These are phyloP conservation scores for Ptychobarbus kaznakovi DNA, from an alignment of 2,797 vertebrate species.

Conservation along the genomic window DNA sequence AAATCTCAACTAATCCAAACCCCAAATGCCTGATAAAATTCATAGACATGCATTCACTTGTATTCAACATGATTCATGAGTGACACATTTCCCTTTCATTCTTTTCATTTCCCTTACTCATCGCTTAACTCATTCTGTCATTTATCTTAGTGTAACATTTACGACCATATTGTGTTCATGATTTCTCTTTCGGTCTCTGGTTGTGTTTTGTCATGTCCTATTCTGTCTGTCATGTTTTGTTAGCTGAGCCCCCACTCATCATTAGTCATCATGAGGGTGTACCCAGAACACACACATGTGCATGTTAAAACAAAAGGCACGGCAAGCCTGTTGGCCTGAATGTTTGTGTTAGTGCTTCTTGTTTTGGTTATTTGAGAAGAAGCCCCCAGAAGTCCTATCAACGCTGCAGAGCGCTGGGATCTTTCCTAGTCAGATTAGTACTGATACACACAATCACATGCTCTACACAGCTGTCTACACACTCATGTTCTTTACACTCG, in stretches of 20 bases:
- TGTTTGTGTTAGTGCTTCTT: constrained; percentile 46
- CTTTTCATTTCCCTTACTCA: constrained; percentile 11
- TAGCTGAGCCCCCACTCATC: constrained; percentile 54
- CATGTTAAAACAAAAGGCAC: constrained; percentile 50
- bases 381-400: constrained; percentile 44
- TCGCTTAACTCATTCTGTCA: constrained; percentile 13
- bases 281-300: constrained; percentile 35
- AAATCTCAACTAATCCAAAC: neutral
- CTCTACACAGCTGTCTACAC: constrained; percentile 38
- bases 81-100: constrained; percentile 17
- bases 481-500: constrained; percentile 34
- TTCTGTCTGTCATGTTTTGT: constrained; percentile 56
- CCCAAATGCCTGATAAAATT: neutral
- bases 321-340: constrained; percentile 20
- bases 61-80: constrained; percentile 75
- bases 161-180: neutral
- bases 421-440: constrained; percentile 20
- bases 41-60: constrained; percentile 28
- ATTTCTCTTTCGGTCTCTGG: neutral
- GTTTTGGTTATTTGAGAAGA: constrained; percentile 62
- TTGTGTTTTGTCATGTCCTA: constrained; percentile 60
- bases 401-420: constrained; percentile 27
- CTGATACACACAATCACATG: constrained; percentile 5
- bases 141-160: constrained; percentile 1
- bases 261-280: constrained; percentile 55